These are phyloP conservation scores for Pollicipes pollicipes DNA, from an alignment of 1,140 invertebrate species.

Conservation along the genomic window DNA sequence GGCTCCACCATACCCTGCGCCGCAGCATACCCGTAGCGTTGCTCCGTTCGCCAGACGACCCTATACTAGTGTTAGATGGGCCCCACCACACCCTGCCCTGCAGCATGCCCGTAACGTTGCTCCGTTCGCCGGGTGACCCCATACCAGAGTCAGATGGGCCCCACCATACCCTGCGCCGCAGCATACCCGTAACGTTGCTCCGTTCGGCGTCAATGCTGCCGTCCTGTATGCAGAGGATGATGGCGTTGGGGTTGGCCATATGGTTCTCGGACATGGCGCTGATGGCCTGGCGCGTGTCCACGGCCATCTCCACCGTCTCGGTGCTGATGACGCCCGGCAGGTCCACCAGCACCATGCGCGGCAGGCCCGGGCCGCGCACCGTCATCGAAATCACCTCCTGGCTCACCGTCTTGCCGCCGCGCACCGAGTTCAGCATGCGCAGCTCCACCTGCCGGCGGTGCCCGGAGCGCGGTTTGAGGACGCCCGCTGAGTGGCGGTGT, in stretches of 20 bases:
- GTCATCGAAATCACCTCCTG: slow-evolving; percentile 91
- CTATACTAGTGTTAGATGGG: too few relatives aligned
- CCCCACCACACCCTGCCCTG: too few relatives aligned
- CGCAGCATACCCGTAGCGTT: too few relatives aligned
- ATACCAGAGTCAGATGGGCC: too few relatives aligned
- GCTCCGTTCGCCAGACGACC: too few relatives aligned
- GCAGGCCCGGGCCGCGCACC: slow-evolving; percentile 87
- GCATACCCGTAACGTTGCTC: slow-evolving; percentile 70
- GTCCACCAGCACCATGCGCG: slow-evolving; percentile 96
- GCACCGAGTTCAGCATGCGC: slow-evolving; percentile 34
- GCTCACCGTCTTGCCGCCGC: slow-evolving; percentile 82
- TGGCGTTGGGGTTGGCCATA: slow-evolving; percentile 98
- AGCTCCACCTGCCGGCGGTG: slow-evolving; percentile 51
- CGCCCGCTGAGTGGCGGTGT: too few relatives aligned
- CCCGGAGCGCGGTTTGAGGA: too few relatives aligned
- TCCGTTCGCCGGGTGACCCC: too few relatives aligned
- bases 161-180: too few relatives aligned
- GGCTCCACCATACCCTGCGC: too few relatives aligned
- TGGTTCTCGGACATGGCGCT: slow-evolving; percentile 70
- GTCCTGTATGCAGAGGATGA: slow-evolving; percentile 97
- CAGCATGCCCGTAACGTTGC: too few relatives aligned
- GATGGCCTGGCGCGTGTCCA: slow-evolving; percentile 85
- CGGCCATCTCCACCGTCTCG: slow-evolving; percentile 88
- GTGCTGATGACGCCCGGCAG: slow-evolving; percentile 90
- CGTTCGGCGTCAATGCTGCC: slow-evolving; percentile 96